A percentile compares a stretch with the other conserved stretches of the same genome.
phyloP scores from a whole-genome alignment of 2,888 invertebrate genomes.

The Drymonia ruficornis region DNA sequence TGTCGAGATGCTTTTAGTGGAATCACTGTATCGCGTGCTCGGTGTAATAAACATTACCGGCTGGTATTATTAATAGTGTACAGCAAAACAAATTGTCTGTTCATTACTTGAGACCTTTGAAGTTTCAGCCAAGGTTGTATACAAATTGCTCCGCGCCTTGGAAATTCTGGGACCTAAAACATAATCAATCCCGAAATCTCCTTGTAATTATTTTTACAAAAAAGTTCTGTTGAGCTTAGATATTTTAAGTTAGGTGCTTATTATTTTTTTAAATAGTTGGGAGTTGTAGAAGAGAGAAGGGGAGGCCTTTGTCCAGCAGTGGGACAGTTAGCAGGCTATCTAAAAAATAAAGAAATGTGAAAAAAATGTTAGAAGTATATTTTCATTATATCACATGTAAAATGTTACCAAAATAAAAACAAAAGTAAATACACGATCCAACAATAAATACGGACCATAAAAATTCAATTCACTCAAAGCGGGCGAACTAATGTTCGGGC shows the following conservation, averaged over 20 bases:
- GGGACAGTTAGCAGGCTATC: too few relatives aligned
- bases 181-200: constrained; percentile 20
- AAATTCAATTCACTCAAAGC: constrained; percentile 51
- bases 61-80: constrained; percentile 59
- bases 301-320: too few relatives aligned
- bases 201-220: constrained; percentile 5
- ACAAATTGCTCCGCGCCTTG: constrained; percentile 13
- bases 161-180: constrained; percentile 19
- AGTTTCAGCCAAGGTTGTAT: constrained; percentile 31
- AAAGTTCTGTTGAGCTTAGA: too few relatives aligned
- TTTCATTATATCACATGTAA: not conserved
- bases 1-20: constrained; percentile 70
- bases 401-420: constrained; percentile 1
- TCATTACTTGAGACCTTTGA: constrained; percentile 47
- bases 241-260: not conserved
- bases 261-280: too few relatives aligned
- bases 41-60: constrained; percentile 58
- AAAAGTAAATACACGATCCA: constrained; percentile 16
- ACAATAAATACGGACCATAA: constrained; percentile 28
- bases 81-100: constrained; percentile 54
- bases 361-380: too few relatives aligned
- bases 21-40: constrained; percentile 75
- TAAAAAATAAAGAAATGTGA: too few relatives aligned
- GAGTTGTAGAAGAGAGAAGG: too few relatives aligned
- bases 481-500: constrained; percentile 47